Conservation (phyloP, 2,888 invertebrate species). For the Zygogramma bicolorata region DNA sequence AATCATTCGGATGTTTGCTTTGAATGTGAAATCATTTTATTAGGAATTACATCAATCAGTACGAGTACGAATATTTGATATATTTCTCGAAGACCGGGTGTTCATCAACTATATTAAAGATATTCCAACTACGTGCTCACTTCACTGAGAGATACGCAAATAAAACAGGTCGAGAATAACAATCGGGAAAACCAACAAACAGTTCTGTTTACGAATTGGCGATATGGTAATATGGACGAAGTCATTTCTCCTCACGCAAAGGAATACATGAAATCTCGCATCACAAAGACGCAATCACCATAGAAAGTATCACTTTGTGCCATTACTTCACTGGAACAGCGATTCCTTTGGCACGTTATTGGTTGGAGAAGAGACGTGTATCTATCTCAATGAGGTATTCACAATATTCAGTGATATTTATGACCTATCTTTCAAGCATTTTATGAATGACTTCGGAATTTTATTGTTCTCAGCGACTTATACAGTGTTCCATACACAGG, state of each 20-base stretch:
- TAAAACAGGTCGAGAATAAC: slow-evolving; percentile 72
- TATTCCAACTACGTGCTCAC: slow-evolving; percentile 63
- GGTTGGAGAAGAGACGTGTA: background rate
- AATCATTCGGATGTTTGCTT: too few species aligned
- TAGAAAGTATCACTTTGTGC: too few species aligned
- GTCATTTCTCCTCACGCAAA: slow-evolving; percentile 55
- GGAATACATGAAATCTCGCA: background rate
- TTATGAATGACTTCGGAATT: too few species aligned
- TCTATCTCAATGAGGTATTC: background rate
- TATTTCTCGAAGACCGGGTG: too few species aligned
- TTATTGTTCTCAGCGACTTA: too few species aligned
- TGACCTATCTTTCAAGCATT: too few species aligned
- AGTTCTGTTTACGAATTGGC: slow-evolving; percentile 70
- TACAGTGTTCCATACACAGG: too few species aligned
- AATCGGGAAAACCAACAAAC: slow-evolving; percentile 70
- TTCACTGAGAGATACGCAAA: slow-evolving; percentile 70
- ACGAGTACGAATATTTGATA: too few species aligned
- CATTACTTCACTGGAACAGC: background rate
- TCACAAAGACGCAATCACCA: background rate
- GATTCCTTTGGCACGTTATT: slow-evolving; percentile 11
- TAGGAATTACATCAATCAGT: too few species aligned
- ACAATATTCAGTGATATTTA: slow-evolving; percentile 31
- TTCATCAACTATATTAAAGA: too few species aligned
- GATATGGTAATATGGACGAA: slow-evolving; percentile 63
- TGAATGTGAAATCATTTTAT: too few species aligned